A percentile compares a stretch with the other conserved stretches of the same genome.
Conservation (phyloP, 64 coral and sea anemone species). For the Porites australiensis region DNA sequence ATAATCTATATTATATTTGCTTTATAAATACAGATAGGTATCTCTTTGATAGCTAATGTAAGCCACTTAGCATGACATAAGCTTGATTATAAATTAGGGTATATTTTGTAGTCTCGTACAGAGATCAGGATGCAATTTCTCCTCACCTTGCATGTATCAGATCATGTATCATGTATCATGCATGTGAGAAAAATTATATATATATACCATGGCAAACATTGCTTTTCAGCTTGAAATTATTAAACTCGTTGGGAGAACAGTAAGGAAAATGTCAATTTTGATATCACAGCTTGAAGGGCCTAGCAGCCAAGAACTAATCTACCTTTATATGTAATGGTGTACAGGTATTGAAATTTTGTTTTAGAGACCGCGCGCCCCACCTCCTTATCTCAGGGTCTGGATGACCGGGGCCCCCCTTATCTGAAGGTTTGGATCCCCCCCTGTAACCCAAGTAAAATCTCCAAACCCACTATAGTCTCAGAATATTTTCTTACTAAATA, state of each 20-base stretch:
- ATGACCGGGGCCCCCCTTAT: too few relatives aligned
- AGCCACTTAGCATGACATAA: background rate
- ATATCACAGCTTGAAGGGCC: too few relatives aligned
- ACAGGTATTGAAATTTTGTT: too few relatives aligned
- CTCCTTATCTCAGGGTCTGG: too few relatives aligned
- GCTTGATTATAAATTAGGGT: background rate
- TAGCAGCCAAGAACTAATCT: too few relatives aligned
- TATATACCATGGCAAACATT: slow-evolving; percentile 11
- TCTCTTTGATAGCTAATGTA: slow-evolving; percentile 19
- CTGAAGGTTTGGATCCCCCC: too few relatives aligned
- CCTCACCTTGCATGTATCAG: slow-evolving; percentile 23
- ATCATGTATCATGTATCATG: background rate
- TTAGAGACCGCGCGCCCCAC: too few relatives aligned
- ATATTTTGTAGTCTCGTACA: slow-evolving; percentile 5
- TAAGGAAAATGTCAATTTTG: background rate
- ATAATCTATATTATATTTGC: too few relatives aligned
- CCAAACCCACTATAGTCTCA: too few relatives aligned
- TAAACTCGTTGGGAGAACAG: background rate
- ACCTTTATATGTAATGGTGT: background rate
- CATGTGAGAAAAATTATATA: too few relatives aligned
- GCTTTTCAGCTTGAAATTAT: slow-evolving; percentile 7
- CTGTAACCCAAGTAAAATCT: too few relatives aligned
- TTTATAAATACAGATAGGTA: slow-evolving; percentile 18
- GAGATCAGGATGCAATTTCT: slow-evolving; percentile 54
- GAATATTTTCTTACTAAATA: too few relatives aligned